Conservation (phyloP, 2,888 invertebrate species). For the Catocala nupta region DNA sequence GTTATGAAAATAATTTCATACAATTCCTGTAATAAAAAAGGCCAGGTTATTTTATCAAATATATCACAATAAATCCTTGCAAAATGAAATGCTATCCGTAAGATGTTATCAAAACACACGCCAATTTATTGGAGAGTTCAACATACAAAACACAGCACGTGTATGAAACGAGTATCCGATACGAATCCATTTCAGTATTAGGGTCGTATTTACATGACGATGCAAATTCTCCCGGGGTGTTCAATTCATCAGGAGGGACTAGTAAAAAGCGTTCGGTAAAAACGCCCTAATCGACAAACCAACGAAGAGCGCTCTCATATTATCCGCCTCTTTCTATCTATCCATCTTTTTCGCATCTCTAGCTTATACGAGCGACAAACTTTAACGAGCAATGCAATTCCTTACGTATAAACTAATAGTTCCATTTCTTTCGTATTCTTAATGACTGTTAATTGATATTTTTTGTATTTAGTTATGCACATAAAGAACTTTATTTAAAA, state of each 20-base stretch:
- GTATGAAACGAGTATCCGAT: conserved; percentile 31
- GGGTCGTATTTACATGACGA: conserved; percentile 50
- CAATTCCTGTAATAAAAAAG: no score
- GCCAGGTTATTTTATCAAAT: not conserved
- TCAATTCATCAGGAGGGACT: conserved; percentile 32
- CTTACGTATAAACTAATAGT: no score
- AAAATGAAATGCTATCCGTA: not conserved
- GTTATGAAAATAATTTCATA: no score
- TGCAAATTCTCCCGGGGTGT: conserved; percentile 31
- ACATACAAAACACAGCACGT: conserved; percentile 11
- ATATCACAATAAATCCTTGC: not conserved
- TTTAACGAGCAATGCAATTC: no score
- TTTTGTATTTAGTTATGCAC: no score
- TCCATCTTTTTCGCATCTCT: not conserved
- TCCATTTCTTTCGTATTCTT: no score
- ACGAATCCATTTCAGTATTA: conserved; percentile 37
- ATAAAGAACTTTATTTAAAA: no score
- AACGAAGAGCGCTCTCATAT: not conserved
- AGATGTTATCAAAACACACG: conserved; percentile 2
- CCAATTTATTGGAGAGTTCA: conserved; percentile 1
- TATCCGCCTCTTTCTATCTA: not conserved
- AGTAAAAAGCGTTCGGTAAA: conserved; percentile 27
- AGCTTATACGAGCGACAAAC: no score
- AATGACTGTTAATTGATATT: no score
- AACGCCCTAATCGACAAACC: not conserved